A percentile compares a stretch with the other conserved stretches of the same genome.
phyloP scores from a whole-genome alignment of 2,113 vertebrate genomes.

The Ascaphus truei region DNA sequence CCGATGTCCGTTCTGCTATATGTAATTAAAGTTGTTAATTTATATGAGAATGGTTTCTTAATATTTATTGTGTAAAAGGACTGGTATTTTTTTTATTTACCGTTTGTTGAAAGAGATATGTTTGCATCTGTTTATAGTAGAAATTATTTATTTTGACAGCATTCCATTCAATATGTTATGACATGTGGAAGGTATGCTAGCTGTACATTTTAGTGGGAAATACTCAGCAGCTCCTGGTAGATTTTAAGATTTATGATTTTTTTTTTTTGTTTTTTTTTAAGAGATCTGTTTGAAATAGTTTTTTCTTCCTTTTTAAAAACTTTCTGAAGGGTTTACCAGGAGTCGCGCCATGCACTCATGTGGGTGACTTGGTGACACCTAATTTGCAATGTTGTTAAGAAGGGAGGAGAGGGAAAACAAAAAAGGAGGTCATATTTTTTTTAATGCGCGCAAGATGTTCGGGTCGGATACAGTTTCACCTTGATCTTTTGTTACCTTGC shows the following conservation, averaged over 20 bases:
- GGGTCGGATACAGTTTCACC: constrained; percentile 49
- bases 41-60: constrained; percentile 84
- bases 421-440: constrained; percentile 21
- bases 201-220: constrained; percentile 77
- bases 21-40: constrained; percentile 87
- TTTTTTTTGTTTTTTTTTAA: no score
- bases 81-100: constrained; percentile 82
- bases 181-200: constrained; percentile 79
- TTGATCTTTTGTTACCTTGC: constrained; percentile 55
- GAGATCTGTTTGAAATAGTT: constrained; percentile 53
- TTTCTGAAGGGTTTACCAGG: constrained; percentile 54
- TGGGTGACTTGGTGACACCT: constrained; percentile 51
- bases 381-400: constrained; percentile 51
- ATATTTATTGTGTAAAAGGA: constrained; percentile 85
- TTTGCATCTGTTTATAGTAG: constrained; percentile 82
- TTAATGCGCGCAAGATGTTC: constrained; percentile 44
- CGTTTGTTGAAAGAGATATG: constrained; percentile 81
- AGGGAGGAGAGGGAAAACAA: constrained; percentile 41
- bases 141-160: constrained; percentile 82
- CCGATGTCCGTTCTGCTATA: constrained; percentile 74
- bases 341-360: constrained; percentile 51
- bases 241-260: constrained; percentile 63
- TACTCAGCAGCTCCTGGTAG: constrained; percentile 74
- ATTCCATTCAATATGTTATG: constrained; percentile 74
- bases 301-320: constrained; percentile 22